phyloP scores from a whole-genome alignment of 2,888 invertebrate species.

The Drosophila mettleri region DNA sequence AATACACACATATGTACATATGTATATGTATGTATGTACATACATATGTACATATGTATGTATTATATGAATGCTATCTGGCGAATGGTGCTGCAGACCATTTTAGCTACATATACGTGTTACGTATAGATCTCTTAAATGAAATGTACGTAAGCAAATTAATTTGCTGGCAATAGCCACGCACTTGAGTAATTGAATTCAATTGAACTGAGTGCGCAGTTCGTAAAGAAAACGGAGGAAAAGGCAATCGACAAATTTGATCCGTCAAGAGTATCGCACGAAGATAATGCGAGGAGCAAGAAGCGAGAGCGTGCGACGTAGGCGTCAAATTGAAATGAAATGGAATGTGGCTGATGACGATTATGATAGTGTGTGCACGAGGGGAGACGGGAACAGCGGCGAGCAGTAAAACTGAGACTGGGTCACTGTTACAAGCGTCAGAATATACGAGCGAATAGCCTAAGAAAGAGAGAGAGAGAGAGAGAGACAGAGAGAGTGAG shows the following conservation, averaged over 20 bases:
- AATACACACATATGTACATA: not conserved
- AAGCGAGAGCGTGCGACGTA: conserved; percentile 26
- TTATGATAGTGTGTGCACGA: conserved; percentile 23
- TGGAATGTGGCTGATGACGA: conserved; percentile 58
- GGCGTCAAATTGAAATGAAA: conserved; percentile 66
- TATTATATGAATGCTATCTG: conserved; percentile 6
- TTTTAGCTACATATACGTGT: conserved; percentile 9
- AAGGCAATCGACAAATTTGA: conserved; percentile 51
- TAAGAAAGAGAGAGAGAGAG: conserved; percentile 11
- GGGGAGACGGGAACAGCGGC: conserved; percentile 2
- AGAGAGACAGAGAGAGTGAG: conserved; percentile 2
- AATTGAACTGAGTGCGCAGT: conserved; percentile 70
- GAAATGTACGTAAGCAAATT: conserved; percentile 77
- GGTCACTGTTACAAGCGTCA: conserved; percentile 83
- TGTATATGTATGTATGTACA: not conserved
- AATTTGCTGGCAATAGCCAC: conserved; percentile 70
- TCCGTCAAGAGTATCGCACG: conserved; percentile 33
- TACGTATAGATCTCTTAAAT: conserved; percentile 65
- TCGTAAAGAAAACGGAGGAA: conserved; percentile 21
- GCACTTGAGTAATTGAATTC: conserved; percentile 75
- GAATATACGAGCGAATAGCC: conserved; percentile 50
- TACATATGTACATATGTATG: not conserved
- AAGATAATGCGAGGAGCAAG: conserved; percentile 21
- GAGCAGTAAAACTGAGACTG: conserved; percentile 67
- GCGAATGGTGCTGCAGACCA: not conserved